phyloP scores from a whole-genome alignment of 30 jellyfish, hydroid and myxozoan genomes.

The Aurelia sp. region DNA sequence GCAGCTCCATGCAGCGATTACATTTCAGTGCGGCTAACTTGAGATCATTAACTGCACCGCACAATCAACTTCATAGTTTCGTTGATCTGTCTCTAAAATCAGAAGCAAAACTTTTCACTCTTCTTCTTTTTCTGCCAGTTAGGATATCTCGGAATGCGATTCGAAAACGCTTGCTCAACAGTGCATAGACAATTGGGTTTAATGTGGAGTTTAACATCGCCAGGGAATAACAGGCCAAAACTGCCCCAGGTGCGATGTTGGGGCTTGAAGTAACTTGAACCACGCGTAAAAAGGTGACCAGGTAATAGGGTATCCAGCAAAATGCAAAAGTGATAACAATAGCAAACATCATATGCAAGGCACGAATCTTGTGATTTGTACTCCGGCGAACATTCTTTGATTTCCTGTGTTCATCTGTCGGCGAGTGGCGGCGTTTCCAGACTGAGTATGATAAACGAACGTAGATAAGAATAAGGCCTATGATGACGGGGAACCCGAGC shows the following conservation, averaged over 20 bases:
- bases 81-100: too few relatives aligned
- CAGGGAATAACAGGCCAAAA: constrained; percentile 30
- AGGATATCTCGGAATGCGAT: constrained; percentile 33
- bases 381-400: constrained; percentile 28
- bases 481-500: constrained; percentile 36
- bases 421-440: constrained; percentile 53
- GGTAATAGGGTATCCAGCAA: constrained; percentile 74
- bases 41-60: too few relatives aligned
- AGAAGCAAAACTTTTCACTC: background rate
- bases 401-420: constrained; percentile 49
- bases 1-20: too few relatives aligned
- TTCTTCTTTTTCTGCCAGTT: constrained; percentile 29
- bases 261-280: constrained; percentile 19
- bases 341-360: constrained; percentile 65
- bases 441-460: constrained; percentile 40
- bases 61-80: too few relatives aligned
- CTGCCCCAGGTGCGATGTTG: constrained; percentile 58
- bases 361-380: constrained; percentile 29
- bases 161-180: constrained; percentile 52
- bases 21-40: too few relatives aligned
- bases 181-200: constrained; percentile 71
- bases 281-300: constrained; percentile 55
- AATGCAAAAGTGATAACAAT: constrained; percentile 55
- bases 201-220: constrained; percentile 72
- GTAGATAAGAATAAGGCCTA: constrained; percentile 44